Percentiles rank a stretch among this genome's conserved stretches.
phyloP scores from a whole-genome alignment of 2,113 vertebrate genomes.

The Odobenus rosmarus region DNA sequence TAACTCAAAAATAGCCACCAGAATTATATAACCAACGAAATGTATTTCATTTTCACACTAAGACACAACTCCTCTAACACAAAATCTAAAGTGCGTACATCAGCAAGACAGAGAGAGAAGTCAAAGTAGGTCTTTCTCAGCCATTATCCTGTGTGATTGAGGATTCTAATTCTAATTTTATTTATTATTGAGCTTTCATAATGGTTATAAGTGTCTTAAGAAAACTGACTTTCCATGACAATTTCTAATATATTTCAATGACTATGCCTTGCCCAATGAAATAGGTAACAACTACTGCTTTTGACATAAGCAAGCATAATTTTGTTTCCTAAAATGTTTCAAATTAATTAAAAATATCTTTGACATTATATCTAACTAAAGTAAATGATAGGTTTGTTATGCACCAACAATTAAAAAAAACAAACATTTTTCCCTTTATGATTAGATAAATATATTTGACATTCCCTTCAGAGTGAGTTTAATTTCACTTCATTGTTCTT shows the following conservation, averaged over 20 bases:
- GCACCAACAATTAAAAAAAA: background rate
- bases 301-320: background rate
- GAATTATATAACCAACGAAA: slow-evolving; percentile 70
- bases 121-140: slow-evolving; percentile 54
- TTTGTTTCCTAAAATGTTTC: slow-evolving; percentile 45
- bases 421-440: background rate
- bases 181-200: slow-evolving; percentile 58
- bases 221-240: slow-evolving; percentile 2
- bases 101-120: slow-evolving; percentile 50
- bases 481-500: background rate
- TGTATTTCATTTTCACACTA: slow-evolving; percentile 63
- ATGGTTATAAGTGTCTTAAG: background rate
- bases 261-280: background rate
- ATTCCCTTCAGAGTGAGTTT: background rate
- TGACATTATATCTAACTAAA: slow-evolving; percentile 20
- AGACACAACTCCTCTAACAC: slow-evolving; percentile 58
- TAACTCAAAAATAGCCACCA: slow-evolving; percentile 66
- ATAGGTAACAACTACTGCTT: slow-evolving; percentile 6
- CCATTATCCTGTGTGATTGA: background rate
- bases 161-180: background rate
- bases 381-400: background rate
- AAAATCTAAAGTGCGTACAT: slow-evolving; percentile 69
- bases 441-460: background rate
- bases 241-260: background rate
- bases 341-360: slow-evolving; percentile 16